Evolutionary conservation across 2,888 invertebrate genomes (phyloP).

Genomic region (Acrobasis consociella): DNA sequence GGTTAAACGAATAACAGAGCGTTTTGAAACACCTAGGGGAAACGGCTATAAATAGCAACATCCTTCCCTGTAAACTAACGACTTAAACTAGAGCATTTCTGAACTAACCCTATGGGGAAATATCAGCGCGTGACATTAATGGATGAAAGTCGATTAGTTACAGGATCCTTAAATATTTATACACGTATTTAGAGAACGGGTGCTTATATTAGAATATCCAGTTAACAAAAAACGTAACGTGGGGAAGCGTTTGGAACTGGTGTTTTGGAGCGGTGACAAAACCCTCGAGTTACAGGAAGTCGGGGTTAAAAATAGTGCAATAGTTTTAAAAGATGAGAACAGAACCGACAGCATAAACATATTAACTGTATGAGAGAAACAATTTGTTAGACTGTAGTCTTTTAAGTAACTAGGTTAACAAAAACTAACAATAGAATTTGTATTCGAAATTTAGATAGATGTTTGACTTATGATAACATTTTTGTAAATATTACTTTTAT

Average conservation of each 20-base stretch:
- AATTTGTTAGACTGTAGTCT: background rate
- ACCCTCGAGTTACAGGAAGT: slow-evolving; percentile 54
- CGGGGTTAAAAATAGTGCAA: slow-evolving; percentile 45
- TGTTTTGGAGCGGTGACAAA: slow-evolving; percentile 52
- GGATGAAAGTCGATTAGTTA: slow-evolving; percentile 19
- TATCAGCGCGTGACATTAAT: slow-evolving; percentile 15
- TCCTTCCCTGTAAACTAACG: background rate
- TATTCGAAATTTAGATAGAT: no score
- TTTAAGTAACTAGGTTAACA: no score
- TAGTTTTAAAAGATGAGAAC: slow-evolving; percentile 36
- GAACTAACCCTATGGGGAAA: slow-evolving; percentile 3
- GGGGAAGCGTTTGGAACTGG: slow-evolving; percentile 39
- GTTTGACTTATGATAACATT: no score
- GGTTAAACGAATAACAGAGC: no score
- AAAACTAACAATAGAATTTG: no score
- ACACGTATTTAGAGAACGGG: background rate
- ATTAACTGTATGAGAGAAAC: background rate
- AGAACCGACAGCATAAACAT: slow-evolving; percentile 1
- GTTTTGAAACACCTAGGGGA: background rate
- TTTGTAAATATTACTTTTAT: no score
- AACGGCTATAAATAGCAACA: slow-evolving; percentile 6
- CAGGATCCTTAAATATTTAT: slow-evolving; percentile 24
- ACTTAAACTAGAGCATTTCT: background rate
- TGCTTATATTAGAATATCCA: slow-evolving; percentile 6
- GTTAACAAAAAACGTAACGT: slow-evolving; percentile 37